Evolutionary conservation across 1,140 invertebrate species (phyloP).

Genomic region (Lepidotrigona ventralis): DNA sequence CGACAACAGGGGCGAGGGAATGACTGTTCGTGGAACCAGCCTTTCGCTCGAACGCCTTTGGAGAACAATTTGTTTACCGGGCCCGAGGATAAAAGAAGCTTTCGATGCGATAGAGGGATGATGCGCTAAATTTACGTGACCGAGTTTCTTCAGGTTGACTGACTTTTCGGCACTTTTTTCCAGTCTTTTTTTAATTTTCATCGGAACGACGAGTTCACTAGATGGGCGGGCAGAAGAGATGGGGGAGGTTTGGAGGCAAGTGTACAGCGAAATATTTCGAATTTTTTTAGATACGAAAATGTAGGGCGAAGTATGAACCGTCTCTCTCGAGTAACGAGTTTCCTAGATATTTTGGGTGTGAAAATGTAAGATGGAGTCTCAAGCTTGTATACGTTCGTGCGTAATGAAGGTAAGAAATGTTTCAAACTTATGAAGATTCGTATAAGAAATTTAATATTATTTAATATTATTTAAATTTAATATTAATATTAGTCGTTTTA

Average conservation of each 20-base stretch:
- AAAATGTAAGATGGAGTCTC: not conserved
- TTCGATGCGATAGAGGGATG: not conserved
- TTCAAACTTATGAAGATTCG: too few relatives aligned
- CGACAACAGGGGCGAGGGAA: constrained; percentile 45
- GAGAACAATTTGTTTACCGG: constrained; percentile 63
- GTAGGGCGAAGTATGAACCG: not conserved
- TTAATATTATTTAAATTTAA: too few relatives aligned
- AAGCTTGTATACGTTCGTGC: not conserved
- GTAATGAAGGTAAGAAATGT: too few relatives aligned
- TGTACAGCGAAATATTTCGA: not conserved
- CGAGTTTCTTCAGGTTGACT: not conserved
- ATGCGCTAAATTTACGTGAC: not conserved
- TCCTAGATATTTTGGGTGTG: not conserved
- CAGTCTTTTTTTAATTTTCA: not conserved
- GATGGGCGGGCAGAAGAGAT: too few relatives aligned
- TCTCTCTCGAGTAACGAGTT: too few relatives aligned
- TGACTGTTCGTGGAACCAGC: constrained; percentile 54
- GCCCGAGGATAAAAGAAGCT: constrained; percentile 46
- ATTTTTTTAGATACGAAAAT: too few relatives aligned
- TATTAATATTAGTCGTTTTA: too few relatives aligned
- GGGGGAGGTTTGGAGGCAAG: not conserved
- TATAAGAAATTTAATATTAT: too few relatives aligned
- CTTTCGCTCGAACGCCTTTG: constrained; percentile 40
- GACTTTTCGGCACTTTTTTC: not conserved
- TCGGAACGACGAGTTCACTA: not conserved